Conservation (phyloP, 2,888 invertebrate species). For the Malacosoma neustria region DNA sequence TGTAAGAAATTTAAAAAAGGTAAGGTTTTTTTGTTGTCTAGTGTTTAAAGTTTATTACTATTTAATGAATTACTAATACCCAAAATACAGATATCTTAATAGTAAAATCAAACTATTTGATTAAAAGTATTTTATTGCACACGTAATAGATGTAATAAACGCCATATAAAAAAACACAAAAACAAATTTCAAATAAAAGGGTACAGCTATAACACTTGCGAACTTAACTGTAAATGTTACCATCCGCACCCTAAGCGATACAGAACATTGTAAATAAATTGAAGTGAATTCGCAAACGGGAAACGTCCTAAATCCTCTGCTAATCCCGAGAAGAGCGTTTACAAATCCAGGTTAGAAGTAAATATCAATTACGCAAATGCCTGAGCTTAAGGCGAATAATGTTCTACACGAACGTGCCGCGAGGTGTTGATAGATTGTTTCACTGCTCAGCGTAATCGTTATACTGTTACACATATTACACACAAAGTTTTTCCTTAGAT, state of each 20-base stretch:
- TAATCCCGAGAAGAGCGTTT: conserved; percentile 59
- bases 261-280: conserved; percentile 52
- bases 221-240: conserved; percentile 36
- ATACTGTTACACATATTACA: too few relatives aligned
- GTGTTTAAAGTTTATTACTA: too few relatives aligned
- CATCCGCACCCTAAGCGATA: conserved; percentile 21
- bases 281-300: conserved; percentile 53
- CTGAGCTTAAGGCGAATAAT: conserved; percentile 44
- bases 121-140: not conserved
- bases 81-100: too few relatives aligned
- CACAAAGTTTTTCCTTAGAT: too few relatives aligned
- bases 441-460: too few relatives aligned
- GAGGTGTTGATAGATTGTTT: not conserved
- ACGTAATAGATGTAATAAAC: conserved; percentile 1
- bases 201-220: conserved; percentile 20
- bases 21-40: too few relatives aligned
- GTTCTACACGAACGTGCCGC: conserved; percentile 19
- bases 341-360: conserved; percentile 70
- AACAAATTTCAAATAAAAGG: conserved; percentile 10
- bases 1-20: too few relatives aligned
- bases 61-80: too few relatives aligned
- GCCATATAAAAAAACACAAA: conserved; percentile 8
- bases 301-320: conserved; percentile 59
- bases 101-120: not conserved
- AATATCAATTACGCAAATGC: conserved; percentile 73